Evolutionary conservation across 2,797 vertebrate genomes (phyloP), one percentile per base, ranked within the genome.

Genomic region (Paratrypauchen microcephalus): DNA sequence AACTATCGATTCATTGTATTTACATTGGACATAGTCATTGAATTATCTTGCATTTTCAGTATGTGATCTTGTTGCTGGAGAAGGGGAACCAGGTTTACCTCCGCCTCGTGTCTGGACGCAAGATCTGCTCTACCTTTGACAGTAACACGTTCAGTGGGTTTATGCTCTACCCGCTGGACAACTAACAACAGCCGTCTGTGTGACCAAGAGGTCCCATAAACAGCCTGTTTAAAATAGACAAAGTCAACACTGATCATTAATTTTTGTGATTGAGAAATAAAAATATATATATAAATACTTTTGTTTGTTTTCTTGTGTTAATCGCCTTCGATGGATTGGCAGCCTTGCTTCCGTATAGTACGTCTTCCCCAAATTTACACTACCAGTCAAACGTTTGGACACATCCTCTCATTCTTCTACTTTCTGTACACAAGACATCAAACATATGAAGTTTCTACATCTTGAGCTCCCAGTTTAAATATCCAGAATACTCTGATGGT

Each of bases 91-190:
- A 93, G 83, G 90, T 93, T 50, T 94, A 93, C n/a, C 12, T 82
- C 4, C 79, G 89, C 80, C 81, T 94, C 70, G 30, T 70, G 15
- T 66, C 78, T 0, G 93, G 92, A 6, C 89, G 91, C 70, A 86
- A 67, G 69, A 74, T 94, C 55, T 94, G 93, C 59, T 28, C 60
- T 30, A 0, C n/a, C 1, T 28, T 85, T 18, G 9, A 84, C 2
- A n/a, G 60, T 39, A 94, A 93, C 55, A 75, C 71, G n/a, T 93
- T 94, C 50, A 90, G 88, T 16, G 93, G 92, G 28, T 89, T 86
- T 81, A 82, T 94, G 2, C 6, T 94, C 18, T 94, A 92, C 80
- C 81, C 90, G 8, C 8, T 36, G n/a, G 9, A 47, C 6, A 30
- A 30, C 15, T 5, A 19, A n/a, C 16, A 11, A 13, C 13, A 13